Evolutionary conservation across 2,113 vertebrate species (phyloP), one percentile per base, ranked within the genome.

Genomic region (Aleadryas rufinucha): DNA sequence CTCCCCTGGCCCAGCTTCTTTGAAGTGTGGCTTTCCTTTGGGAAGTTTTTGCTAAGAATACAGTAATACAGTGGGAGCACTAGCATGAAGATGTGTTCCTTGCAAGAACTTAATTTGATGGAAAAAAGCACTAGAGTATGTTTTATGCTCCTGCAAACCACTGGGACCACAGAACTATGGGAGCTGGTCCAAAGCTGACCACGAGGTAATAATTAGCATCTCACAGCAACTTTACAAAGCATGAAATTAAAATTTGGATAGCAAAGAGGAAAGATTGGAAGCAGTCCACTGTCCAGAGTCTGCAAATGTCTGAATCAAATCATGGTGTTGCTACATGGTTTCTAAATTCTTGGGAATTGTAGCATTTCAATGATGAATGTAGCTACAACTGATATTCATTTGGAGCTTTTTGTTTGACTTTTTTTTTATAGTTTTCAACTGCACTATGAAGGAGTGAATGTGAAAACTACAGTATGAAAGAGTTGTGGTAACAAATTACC

Each of bases 241-340:
- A 30, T 59, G 21, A 60, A 57, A 59, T 57, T 63, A 59, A 57
- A 82, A 81, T 42, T 24, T 45, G 6, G 57, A 31, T 84, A 35
- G 37, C 37, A 11, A 49, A 22, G 14, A 44, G 26, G 24, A 81
- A 94, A 66, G 22, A n/a, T 18, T 50, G 35, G 13, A 41, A 61
- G 10, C 0, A 0, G 7, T 52, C 31, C 52, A 37, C 76, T 54
- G 9, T 33, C 23, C 13, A 9, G 27, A 71, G 42, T 21, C 31
- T 87, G n/a, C 20, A 91, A 76, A 60, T 16, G 15, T 30, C 35
- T 23, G 39, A 54, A 31, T 45, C 22, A 75, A 86, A 74, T 50
- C 20, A 21, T 31, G 37, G 20, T 44, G 11, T 64, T 71, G 14
- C n/a, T 41, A 9, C 18, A 19, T 31, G 6, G 11, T 77, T 84